Conservation (phyloP, 2,113 vertebrate genomes). For the Epinephelus moara region DNA sequence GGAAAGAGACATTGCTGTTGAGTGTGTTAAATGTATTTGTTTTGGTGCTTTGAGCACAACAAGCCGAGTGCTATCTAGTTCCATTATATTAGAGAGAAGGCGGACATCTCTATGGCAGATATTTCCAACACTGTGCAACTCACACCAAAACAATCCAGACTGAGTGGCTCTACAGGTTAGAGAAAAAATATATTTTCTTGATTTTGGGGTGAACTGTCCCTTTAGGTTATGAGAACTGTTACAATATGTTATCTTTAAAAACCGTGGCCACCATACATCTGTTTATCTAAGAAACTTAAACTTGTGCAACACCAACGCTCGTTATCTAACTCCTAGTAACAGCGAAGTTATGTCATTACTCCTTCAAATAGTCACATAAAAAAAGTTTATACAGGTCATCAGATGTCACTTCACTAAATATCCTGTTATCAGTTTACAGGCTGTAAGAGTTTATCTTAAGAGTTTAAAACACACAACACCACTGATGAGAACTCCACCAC, state of each 20-base stretch:
- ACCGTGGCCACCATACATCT: neutral
- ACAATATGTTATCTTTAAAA: neutral
- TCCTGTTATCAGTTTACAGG: neutral
- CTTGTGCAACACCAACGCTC: neutral
- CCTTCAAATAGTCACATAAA: neutral
- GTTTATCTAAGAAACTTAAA: neutral
- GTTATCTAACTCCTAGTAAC: constrained; percentile 1
- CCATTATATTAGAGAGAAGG: too few species aligned
- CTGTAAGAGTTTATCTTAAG: neutral
- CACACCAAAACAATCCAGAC: too few species aligned
- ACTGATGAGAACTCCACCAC: neutral
- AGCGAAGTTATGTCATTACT: neutral
- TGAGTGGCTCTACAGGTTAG: too few species aligned
- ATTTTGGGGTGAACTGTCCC: too few species aligned
- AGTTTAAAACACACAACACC: neutral
- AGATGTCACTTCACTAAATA: neutral
- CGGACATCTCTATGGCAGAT: too few species aligned
- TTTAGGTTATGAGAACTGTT: too few species aligned
- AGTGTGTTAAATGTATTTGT: too few species aligned
- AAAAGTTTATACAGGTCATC: neutral
- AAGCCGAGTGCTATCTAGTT: too few species aligned
- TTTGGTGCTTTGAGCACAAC: too few species aligned
- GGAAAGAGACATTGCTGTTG: too few species aligned
- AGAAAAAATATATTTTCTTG: too few species aligned
- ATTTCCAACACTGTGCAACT: too few species aligned